Conservation (phyloP, 1,140 invertebrate genomes). For the Calephelis virginiensis region DNA sequence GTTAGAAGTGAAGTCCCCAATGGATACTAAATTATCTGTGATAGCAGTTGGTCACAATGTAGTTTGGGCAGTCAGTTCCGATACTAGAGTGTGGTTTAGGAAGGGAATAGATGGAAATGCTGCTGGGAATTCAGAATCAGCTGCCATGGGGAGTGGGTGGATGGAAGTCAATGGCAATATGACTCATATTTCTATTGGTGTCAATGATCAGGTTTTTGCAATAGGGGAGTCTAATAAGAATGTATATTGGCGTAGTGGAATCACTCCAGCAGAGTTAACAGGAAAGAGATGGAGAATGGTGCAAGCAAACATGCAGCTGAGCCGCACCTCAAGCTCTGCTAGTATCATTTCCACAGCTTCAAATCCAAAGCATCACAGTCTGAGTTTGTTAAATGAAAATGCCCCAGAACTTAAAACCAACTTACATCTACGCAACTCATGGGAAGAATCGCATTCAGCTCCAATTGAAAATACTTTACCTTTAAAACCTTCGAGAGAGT, state of each 20-base stretch:
- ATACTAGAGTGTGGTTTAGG: slow-evolving; percentile 93
- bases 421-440: slow-evolving; percentile 65
- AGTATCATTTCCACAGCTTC: slow-evolving; percentile 70
- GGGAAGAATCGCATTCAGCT: slow-evolving; percentile 77
- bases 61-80: slow-evolving; percentile 92
- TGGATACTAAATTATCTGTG: slow-evolving; percentile 84
- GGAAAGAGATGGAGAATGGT: slow-evolving; percentile 92
- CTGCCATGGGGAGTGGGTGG: slow-evolving; percentile 88
- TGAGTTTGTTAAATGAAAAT: slow-evolving; percentile 67
- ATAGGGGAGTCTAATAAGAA: slow-evolving; percentile 83
- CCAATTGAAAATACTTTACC: slow-evolving; percentile 74
- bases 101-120: slow-evolving; percentile 88
- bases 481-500: slow-evolving; percentile 64
- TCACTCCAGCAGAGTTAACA: slow-evolving; percentile 87
- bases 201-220: slow-evolving; percentile 89
- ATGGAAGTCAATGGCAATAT: slow-evolving; percentile 92
- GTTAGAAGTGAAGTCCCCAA: slow-evolving; percentile 86
- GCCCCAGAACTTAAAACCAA: slow-evolving; percentile 60
- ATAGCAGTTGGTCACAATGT: slow-evolving; percentile 90
- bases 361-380: slow-evolving; percentile 70
- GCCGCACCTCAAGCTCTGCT: slow-evolving; percentile 87
- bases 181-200: slow-evolving; percentile 88
- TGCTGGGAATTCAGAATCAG: slow-evolving; percentile 83
- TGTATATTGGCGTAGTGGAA: slow-evolving; percentile 89
- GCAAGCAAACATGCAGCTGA: slow-evolving; percentile 87